Percentiles rank a stretch among this genome's conserved stretches.
Evolutionary conservation across 2,113 vertebrate species (phyloP).

Genomic region (Perognathus longimembris): DNA sequence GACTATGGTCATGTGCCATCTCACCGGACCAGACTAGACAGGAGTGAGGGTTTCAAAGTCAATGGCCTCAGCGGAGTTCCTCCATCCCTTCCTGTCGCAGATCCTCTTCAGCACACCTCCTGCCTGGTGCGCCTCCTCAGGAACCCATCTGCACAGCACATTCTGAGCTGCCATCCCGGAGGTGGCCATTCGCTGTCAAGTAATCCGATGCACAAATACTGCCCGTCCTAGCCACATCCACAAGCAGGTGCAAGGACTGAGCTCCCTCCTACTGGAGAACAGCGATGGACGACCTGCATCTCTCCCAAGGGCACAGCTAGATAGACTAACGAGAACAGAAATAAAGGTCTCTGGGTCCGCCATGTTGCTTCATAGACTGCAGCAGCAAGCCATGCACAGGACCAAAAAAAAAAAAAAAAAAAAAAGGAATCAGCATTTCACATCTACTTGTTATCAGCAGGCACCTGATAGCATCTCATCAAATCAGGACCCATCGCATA

Average conservation of each 20-base stretch:
- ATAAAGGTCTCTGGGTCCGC: background rate
- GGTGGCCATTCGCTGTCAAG: too few species aligned
- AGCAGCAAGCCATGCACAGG: background rate
- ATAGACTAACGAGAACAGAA: background rate
- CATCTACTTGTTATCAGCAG: background rate
- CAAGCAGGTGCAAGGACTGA: background rate
- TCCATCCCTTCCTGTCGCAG: background rate
- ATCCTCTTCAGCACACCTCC: constrained; percentile 17
- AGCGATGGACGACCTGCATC: background rate
- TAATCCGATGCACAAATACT: background rate
- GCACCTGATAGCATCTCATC: background rate
- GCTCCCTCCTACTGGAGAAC: background rate
- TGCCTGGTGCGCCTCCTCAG: background rate
- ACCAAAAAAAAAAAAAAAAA: background rate
- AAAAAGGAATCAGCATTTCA: background rate
- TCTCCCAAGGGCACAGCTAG: background rate
- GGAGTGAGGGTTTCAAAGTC: background rate
- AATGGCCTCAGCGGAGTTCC: background rate
- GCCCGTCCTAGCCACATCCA: background rate
- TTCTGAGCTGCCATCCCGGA: background rate
- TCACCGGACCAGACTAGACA: background rate
- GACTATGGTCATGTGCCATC: background rate
- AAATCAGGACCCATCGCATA: background rate
- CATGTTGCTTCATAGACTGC: background rate
- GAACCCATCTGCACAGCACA: background rate